Evolutionary conservation across 1,140 invertebrate species (phyloP).

Genomic region (Sitobion miscanthi): DNA sequence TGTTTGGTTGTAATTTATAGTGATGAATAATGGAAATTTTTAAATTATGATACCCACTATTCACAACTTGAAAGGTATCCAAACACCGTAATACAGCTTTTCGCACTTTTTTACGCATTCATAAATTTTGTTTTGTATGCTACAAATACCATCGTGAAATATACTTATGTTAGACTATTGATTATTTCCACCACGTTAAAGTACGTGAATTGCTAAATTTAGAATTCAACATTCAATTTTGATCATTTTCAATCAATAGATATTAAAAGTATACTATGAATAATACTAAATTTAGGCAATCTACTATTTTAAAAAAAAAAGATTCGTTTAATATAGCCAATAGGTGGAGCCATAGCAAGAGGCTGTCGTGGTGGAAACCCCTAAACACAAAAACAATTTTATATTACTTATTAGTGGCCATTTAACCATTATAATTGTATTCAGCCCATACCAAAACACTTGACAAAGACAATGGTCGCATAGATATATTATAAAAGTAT

Average conservation of each 20-base stretch:
- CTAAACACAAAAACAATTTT: too few species aligned
- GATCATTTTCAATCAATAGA: neutral
- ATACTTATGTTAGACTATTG: neutral
- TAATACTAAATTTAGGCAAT: too few species aligned
- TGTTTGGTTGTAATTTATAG: neutral
- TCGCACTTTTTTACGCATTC: neutral
- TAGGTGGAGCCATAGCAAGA: too few species aligned
- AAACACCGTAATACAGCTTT: neutral
- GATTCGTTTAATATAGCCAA: too few species aligned
- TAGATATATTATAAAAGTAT: too few species aligned
- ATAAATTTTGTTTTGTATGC: neutral
- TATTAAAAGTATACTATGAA: too few species aligned
- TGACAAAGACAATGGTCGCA: too few species aligned
- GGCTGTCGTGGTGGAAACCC: too few species aligned
- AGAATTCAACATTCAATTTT: neutral
- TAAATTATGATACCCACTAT: neutral
- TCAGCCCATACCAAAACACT: too few species aligned
- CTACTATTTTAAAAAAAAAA: too few species aligned
- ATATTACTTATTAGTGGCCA: too few species aligned
- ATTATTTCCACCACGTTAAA: neutral
- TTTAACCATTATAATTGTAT: too few species aligned
- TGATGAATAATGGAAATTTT: slow-evolving; percentile 7
- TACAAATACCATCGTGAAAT: neutral
- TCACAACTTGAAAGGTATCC: neutral
- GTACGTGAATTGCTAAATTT: neutral